Base-by-base conservation (phyloP, 92 coral and sea anemone species). In the Paramuricea clavata region DNA sequence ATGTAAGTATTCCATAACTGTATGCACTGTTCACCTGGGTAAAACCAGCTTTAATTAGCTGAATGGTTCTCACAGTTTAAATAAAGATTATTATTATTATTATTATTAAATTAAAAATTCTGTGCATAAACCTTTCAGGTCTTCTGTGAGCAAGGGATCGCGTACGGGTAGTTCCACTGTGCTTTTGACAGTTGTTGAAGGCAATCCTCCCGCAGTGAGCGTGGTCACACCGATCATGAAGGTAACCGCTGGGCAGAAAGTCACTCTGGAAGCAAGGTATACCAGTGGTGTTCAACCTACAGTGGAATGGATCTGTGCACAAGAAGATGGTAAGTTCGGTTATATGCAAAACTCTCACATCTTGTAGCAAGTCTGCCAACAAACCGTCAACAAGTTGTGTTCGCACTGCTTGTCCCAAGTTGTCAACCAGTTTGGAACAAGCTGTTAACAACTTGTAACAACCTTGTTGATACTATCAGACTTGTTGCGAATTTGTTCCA, bases 171-270 rank as follows among this genome's bases (percentile, higher is more conserved):
- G 75, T 10, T 57, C 88, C 0, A 74, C 88, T 36, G 74, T 87
- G 12, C 6, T 71, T 10, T 72, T 90, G 33, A 28, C 85, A 4
- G 85, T 76, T 2, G 93, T 81, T 15, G 90, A 67, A 41, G 93
- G 93, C 0, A 81, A 76, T 16, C 93, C 93, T 0, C 93, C 93
- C 6, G 76, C 81, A 12, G 93, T 90, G 62, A 81, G 76, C 42
- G 82, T 86, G 9, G 74, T 81, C 67, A 76, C 34, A 71, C 84
- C 90, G 1, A 15, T 10, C 27, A 54, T 81, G 22, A 90, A 52
- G 23, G 69, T 59, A 6, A 75, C 72, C 17, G 78, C 93, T 12
- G 78, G 64, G 13, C 35, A 76, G 11, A 82, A 83, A 23, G 81
- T 82, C 17, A 16, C 19, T 10, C 78, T 90, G 22, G 74, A 86